Conservation (phyloP, 2,797 vertebrate genomes). For the Pachyuromys duprasi region DNA sequence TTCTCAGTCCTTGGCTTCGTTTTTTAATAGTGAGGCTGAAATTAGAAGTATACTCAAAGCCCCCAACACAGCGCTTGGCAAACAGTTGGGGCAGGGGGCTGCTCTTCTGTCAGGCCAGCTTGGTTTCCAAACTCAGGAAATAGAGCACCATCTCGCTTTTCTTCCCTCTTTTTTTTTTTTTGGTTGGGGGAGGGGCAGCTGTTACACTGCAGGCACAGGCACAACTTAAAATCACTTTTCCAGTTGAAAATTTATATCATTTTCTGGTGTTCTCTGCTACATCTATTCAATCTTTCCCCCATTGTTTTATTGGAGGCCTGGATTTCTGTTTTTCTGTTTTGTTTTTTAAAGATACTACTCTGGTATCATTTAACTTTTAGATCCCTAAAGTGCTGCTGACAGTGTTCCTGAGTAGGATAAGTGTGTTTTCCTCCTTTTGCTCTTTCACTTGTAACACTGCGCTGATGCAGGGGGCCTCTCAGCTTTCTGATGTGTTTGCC, state of each 20-base stretch:
- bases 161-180: not conserved
- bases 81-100: not conserved
- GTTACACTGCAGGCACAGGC: not conserved
- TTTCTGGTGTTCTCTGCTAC: conserved; percentile 39
- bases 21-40: conserved; percentile 44
- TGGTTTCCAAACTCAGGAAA: not conserved
- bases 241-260: not conserved
- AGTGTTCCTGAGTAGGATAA: not conserved
- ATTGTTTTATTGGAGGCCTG: not conserved
- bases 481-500: not conserved
- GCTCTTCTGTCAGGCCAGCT: not conserved
- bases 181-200: not conserved
- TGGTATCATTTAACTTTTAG: conserved; percentile 16
- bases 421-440: not conserved
- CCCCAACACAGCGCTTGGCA: conserved; percentile 14
- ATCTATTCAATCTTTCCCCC: not conserved
- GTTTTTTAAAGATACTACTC: conserved; percentile 24
- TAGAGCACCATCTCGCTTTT: not conserved
- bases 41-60: conserved; percentile 10
- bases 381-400: not conserved
- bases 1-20: conserved; percentile 58
- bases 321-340: not conserved
- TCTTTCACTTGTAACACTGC: not conserved
- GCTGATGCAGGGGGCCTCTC: not conserved
- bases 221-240: conserved; percentile 40